Percentiles rank a stretch among this genome's conserved stretches.
Conservation (phyloP, 37 sponge, comb jelly and placozoan genomes). For the Amphimedon queenslandica region DNA sequence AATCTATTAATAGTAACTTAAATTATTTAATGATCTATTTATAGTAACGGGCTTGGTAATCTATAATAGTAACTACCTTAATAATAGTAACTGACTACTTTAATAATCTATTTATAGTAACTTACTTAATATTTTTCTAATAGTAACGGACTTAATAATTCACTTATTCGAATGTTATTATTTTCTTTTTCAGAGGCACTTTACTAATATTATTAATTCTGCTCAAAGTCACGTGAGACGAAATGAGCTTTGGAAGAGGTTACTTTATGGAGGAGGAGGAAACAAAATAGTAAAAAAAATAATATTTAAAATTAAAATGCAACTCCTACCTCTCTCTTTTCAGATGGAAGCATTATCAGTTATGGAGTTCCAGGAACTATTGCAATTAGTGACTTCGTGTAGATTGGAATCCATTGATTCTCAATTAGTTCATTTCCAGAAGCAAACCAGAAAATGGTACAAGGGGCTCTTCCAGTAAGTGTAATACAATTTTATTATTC, state of each 20-base stretch:
- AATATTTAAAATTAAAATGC: neutral
- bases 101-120: too few relatives aligned
- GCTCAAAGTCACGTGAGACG: constrained; percentile 43
- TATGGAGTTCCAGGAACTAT: constrained; percentile 43
- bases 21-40: too few relatives aligned
- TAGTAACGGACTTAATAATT: constrained; percentile 16
- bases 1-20: too few relatives aligned
- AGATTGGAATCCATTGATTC: constrained; percentile 43
- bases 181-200: constrained; percentile 13
- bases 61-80: too few relatives aligned
- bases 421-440: constrained; percentile 13
- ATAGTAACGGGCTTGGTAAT: too few relatives aligned
- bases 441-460: constrained; percentile 45
- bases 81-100: too few relatives aligned
- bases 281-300: neutral
- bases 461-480: constrained; percentile 42
- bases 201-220: constrained; percentile 4
- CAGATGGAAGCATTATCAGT: constrained; percentile 17
- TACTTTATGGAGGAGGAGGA: constrained; percentile 64
- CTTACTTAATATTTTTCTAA: too few relatives aligned
- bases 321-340: neutral
- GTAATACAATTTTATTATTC: too few relatives aligned
- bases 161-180: neutral
- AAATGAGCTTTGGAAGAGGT: constrained; percentile 70
- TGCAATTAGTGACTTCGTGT: constrained; percentile 33